A percentile compares a stretch with the other conserved stretches of the same genome.
Evolutionary conservation across 2,113 vertebrate genomes (phyloP).

Genomic region (Syngnathus scovelli): DNA sequence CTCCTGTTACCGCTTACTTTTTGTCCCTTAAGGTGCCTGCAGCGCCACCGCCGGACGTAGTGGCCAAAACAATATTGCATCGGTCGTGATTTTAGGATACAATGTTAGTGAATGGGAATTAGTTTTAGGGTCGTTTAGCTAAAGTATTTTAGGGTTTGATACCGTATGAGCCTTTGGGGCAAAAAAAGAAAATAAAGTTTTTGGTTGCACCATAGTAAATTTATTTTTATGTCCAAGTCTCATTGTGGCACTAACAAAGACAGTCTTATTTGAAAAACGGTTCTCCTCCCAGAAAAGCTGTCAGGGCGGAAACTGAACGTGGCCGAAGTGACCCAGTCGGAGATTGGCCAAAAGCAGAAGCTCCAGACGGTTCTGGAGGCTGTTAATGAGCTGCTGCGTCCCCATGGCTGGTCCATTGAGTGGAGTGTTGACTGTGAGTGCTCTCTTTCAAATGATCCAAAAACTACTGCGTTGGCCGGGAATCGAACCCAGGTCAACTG

Average conservation of each 20-base stretch:
- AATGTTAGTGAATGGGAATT: too few species aligned
- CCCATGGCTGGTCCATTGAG: slow-evolving; percentile 82
- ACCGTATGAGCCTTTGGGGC: too few species aligned
- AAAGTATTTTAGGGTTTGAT: too few species aligned
- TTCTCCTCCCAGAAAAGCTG: slow-evolving; percentile 77
- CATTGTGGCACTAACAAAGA: too few species aligned
- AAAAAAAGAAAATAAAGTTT: too few species aligned
- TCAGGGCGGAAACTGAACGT: slow-evolving; percentile 85
- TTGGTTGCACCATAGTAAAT: not conserved
- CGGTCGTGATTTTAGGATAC: too few species aligned
- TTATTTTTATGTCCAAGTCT: not conserved
- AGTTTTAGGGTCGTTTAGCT: too few species aligned
- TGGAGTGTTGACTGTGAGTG: slow-evolving; percentile 87
- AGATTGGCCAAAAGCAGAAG: slow-evolving; percentile 95
- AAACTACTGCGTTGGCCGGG: slow-evolving; percentile 60
- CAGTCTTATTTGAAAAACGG: not conserved
- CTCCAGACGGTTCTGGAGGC: slow-evolving; percentile 88
- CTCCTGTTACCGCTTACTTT: too few species aligned
- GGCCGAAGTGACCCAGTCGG: slow-evolving; percentile 93
- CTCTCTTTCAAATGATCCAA: too few species aligned
- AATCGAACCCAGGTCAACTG: slow-evolving; percentile 76
- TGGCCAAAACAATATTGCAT: too few species aligned
- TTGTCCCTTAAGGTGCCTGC: too few species aligned
- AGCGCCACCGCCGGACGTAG: too few species aligned
- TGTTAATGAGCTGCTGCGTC: slow-evolving; percentile 81